Conservation (phyloP, 2,888 invertebrate species). For the Hydrotaea diabolus region DNA sequence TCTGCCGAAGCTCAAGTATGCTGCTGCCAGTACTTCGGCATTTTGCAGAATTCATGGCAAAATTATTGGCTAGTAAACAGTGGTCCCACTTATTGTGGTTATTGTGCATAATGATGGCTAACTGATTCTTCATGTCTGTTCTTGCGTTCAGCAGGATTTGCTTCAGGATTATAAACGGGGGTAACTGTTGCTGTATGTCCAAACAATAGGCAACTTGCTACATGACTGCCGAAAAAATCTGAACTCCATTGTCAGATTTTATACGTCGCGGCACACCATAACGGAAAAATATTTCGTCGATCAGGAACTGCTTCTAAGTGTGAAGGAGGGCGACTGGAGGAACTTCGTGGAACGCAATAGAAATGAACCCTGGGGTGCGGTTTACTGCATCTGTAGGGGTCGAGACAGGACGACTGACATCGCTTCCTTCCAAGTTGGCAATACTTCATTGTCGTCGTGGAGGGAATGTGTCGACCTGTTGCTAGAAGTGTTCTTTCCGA, state of each 20-base stretch:
- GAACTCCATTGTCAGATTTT: slow-evolving; percentile 75
- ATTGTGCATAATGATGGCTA: slow-evolving; percentile 57
- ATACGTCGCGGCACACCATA: slow-evolving; percentile 74
- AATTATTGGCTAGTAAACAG: slow-evolving; percentile 69
- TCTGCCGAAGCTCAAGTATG: slow-evolving; percentile 75
- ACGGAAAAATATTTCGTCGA: slow-evolving; percentile 75
- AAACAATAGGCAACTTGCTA: slow-evolving; percentile 70
- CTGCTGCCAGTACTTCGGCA: slow-evolving; percentile 73
- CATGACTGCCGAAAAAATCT: slow-evolving; percentile 75
- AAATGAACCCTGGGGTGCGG: too few species aligned
- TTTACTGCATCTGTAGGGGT: too few species aligned
- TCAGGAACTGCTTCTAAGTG: too few species aligned
- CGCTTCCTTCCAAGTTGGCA: too few species aligned
- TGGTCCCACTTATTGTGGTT: slow-evolving; percentile 58
- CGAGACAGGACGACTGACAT: too few species aligned
- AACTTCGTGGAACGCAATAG: too few species aligned
- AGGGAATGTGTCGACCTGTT: too few species aligned
- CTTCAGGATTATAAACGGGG: slow-evolving; percentile 65
- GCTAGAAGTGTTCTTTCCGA: too few species aligned
- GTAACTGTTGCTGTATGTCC: slow-evolving; percentile 62
- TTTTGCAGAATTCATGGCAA: slow-evolving; percentile 71
- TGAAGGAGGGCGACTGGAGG: too few species aligned
- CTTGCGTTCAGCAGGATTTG: slow-evolving; percentile 63
- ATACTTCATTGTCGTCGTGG: too few species aligned
- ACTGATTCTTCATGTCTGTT: too few species aligned